Percentiles rank a stretch among this genome's conserved stretches.
Evolutionary conservation across 2,888 invertebrate species (phyloP).

Genomic region (Dynastes grantii): DNA sequence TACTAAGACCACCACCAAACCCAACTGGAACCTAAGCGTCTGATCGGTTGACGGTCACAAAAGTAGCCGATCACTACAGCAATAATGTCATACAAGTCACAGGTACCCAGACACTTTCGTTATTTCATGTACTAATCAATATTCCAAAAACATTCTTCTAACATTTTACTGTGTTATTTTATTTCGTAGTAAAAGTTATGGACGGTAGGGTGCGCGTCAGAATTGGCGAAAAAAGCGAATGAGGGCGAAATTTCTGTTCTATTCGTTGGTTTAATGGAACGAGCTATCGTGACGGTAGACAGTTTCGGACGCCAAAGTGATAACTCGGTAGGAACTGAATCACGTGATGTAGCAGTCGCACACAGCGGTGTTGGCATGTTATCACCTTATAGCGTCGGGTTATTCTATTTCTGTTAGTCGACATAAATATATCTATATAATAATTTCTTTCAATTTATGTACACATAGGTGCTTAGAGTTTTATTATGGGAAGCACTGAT

Average conservation of each 20-base stretch:
- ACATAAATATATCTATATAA: neutral
- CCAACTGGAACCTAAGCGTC: too few relatives aligned
- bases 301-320: constrained; percentile 41
- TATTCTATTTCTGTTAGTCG: constrained; percentile 23
- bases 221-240: constrained; percentile 4
- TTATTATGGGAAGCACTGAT: neutral
- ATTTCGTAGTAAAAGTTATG: too few relatives aligned
- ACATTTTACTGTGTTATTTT: too few relatives aligned
- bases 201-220: neutral
- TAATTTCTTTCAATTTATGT: constrained; percentile 7
- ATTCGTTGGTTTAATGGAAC: neutral
- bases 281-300: constrained; percentile 42
- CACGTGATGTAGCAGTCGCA: constrained; percentile 32
- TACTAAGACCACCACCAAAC: too few relatives aligned
- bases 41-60: too few relatives aligned
- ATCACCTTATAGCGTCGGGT: neutral
- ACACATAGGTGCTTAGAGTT: neutral
- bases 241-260: constrained; percentile 6
- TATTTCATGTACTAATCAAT: too few relatives aligned
- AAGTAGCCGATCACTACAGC: too few relatives aligned
- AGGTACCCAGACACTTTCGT: too few relatives aligned
- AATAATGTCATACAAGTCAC: too few relatives aligned
- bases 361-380: neutral
- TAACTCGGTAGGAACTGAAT: constrained; percentile 26
- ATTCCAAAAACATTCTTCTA: too few relatives aligned